Base-by-base conservation (phyloP, 1,140 invertebrate genomes). In the Ceratosolen solmsi region DNA sequence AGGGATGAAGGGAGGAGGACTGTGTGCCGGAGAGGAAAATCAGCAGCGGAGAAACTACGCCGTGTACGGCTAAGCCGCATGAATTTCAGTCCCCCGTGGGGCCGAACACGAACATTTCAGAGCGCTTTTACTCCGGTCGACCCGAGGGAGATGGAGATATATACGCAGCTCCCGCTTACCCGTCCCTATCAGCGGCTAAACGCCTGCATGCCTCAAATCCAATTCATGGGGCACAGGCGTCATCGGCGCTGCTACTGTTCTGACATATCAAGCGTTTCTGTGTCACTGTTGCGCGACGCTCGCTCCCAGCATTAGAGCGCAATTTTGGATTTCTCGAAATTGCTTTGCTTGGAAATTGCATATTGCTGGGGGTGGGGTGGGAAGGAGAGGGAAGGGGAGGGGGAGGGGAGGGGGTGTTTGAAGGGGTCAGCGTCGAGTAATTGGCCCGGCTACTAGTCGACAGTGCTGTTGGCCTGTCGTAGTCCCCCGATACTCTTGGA, bases 31-130 rank as follows among this genome's bases (percentile, higher is more conserved):
- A 54, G 51, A 56, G 72, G 54, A 75, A 75, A 75, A 58, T 75
- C 54, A 36, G 33, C 63, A 38, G 2, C 5, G 22, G 33, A 68
- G 63, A 68, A 68, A 68, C 63, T 65, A 25, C 60, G 60, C 0
- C 27, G 60, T 65, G 60, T 65, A 46, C 20, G 38, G 30, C 7
- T 46, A 30, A 72, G n/a, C 70, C 46, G 41, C 41, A 30, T 11
- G 46, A 72, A 72, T 72, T 72, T 73, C 49, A 73, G 46, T 71
- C 27, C 49, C 49, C 49, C 49, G 27, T 30, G 27, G 71, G 27
- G 71, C 49, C 25, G 27, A 56, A 30, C 71, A 56, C 41, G 41
- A 71, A 27, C 70, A 49, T 71, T 49, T 49, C 11, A 36, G 25
- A 71, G 38, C 70, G 41, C 70, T 49, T 49, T 71, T 71, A 30